These are phyloP conservation scores for Protonemura montana DNA, from an alignment of 2,888 invertebrate genomes.

Conservation along the genomic window DNA sequence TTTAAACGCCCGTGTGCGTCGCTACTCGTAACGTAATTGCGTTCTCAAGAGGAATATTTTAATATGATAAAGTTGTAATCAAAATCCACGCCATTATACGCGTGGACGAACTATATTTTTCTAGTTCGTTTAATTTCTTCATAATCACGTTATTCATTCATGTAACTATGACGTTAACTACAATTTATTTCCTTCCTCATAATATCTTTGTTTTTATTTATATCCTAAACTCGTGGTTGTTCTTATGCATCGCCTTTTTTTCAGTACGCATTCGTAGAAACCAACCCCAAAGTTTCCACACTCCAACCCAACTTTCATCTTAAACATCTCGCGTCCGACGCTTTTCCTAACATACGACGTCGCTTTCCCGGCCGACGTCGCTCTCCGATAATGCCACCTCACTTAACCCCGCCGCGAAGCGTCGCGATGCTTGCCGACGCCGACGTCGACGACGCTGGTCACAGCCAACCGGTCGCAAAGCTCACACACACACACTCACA, in stretches of 20 bases:
- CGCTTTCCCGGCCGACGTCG: neutral
- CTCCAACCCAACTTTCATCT: neutral
- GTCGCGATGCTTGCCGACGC: neutral
- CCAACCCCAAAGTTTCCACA: neutral
- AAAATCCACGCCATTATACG: neutral
- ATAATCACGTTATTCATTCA: neutral
- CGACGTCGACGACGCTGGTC: neutral
- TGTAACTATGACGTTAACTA: neutral
- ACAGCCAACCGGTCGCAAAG: neutral
- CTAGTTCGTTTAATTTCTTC: neutral
- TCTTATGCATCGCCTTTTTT: neutral
- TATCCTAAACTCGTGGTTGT: neutral
- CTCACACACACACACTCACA: too few relatives aligned
- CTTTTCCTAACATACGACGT: constrained; percentile 3
- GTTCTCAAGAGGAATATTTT: constrained; percentile 12
- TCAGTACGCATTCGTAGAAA: neutral
- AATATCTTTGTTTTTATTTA: neutral
- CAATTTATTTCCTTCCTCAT: neutral
- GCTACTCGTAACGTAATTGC: neutral
- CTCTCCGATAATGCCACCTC: neutral
- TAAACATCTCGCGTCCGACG: constrained; percentile 7
- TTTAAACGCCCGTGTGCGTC: neutral
- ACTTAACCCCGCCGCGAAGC: neutral
- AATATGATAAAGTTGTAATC: constrained; percentile 12
- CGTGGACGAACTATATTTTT: neutral